Percentiles rank a stretch among this genome's conserved stretches.
These are phyloP conservation scores for Chelon auratus DNA, from an alignment of 2,797 vertebrate species.

Conservation along the genomic window DNA sequence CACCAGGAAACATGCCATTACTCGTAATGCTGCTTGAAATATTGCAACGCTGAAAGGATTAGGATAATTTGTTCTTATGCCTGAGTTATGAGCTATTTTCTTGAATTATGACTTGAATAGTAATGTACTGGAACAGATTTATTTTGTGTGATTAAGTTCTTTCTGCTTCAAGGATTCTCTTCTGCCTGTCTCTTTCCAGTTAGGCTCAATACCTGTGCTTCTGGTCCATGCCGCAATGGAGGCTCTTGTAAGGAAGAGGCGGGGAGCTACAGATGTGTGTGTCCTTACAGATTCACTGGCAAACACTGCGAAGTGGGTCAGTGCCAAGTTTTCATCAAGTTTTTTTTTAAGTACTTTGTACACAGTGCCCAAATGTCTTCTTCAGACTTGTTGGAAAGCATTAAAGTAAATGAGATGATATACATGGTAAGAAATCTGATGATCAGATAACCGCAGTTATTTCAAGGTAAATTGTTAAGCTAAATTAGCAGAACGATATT, in stretches of 20 bases:
- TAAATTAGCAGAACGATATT: not conserved
- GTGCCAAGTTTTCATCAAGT: constrained; percentile 42
- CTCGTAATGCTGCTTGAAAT: constrained; percentile 64
- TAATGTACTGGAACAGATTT: constrained; percentile 56
- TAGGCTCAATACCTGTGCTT: constrained; percentile 92
- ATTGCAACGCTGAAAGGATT: constrained; percentile 63
- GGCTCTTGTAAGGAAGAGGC: constrained; percentile 93
- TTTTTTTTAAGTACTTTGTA: not conserved
- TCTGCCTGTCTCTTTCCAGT: constrained; percentile 82
- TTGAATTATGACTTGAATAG: constrained; percentile 48
- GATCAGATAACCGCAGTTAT: not conserved
- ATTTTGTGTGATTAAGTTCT: constrained; percentile 47
- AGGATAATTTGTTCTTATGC: constrained; percentile 58
- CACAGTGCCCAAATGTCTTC: constrained; percentile 1
- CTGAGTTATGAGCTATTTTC: constrained; percentile 56
- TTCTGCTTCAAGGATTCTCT: constrained; percentile 54
- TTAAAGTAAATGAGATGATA: not conserved
- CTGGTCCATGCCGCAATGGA: constrained; percentile 93
- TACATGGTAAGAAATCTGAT: not conserved
- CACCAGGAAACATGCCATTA: constrained; percentile 60
- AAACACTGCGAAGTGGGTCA: constrained; percentile 97
- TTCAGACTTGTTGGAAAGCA: not conserved
- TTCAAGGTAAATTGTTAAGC: not conserved
- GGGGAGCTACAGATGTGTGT: constrained; percentile 91
- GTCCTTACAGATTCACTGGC: constrained; percentile 95